Evolutionary conservation across 2,113 vertebrate species (phyloP).

Genomic region (Dendropsophus ebraccatus): DNA sequence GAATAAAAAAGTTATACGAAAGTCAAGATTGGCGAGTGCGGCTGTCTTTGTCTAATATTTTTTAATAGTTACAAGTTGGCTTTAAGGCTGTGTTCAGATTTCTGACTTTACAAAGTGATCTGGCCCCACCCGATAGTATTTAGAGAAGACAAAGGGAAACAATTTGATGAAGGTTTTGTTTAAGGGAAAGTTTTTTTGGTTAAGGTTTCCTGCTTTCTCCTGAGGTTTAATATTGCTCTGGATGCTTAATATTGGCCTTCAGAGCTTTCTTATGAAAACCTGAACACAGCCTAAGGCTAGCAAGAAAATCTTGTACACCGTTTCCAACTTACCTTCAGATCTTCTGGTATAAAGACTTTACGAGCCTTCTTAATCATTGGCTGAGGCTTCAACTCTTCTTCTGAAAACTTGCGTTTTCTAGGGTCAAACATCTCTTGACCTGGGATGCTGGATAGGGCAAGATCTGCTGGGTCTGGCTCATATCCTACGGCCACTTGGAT

Average conservation of each 20-base stretch:
- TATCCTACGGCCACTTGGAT: slow-evolving; percentile 93
- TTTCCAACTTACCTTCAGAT: slow-evolving; percentile 93
- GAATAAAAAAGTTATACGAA: too few relatives aligned
- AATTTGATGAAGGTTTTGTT: too few relatives aligned
- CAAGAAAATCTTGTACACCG: slow-evolving; percentile 65
- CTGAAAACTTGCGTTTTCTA: slow-evolving; percentile 92
- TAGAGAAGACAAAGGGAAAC: too few relatives aligned
- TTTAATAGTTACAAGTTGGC: too few relatives aligned
- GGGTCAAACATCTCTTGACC: slow-evolving; percentile 98
- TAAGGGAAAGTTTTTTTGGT: too few relatives aligned
- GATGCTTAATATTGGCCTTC: not conserved
- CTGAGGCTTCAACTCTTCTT: slow-evolving; percentile 96
- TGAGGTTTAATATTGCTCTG: not conserved
- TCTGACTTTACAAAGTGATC: too few relatives aligned
- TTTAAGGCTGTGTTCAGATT: not conserved
- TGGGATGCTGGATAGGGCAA: slow-evolving; percentile 95
- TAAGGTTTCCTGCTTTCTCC: not conserved
- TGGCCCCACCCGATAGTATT: too few relatives aligned
- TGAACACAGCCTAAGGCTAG: not conserved
- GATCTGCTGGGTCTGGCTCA: slow-evolving; percentile 92
- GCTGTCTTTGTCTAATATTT: too few relatives aligned
- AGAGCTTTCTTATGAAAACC: not conserved
- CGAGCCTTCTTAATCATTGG: slow-evolving; percentile 99
- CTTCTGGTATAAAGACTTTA: slow-evolving; percentile 95
- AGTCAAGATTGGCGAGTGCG: too few relatives aligned